Percentiles rank a stretch among this genome's conserved stretches.
phyloP scores from a whole-genome alignment of 2,113 vertebrate genomes.

The Cynopterus brachyotis region DNA sequence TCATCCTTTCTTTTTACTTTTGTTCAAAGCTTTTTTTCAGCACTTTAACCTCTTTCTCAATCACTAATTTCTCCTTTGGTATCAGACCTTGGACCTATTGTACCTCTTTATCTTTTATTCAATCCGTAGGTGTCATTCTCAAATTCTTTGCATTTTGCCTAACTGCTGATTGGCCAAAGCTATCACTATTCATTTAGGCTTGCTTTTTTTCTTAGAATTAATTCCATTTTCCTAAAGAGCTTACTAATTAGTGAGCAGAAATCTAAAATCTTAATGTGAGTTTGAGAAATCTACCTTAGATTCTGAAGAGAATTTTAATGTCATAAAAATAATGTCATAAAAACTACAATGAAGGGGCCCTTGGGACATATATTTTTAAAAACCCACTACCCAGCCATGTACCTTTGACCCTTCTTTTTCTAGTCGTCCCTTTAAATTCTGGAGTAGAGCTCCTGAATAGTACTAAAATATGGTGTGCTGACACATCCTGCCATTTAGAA shows the following conservation, averaged over 20 bases:
- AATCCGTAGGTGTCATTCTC: not conserved
- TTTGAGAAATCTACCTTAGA: constrained; percentile 19
- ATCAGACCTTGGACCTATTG: not conserved
- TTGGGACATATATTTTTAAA: not conserved
- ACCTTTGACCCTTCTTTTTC: constrained; percentile 25
- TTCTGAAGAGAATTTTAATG: not conserved
- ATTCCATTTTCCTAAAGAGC: not conserved
- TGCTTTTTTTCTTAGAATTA: constrained; percentile 5
- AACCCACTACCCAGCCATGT: not conserved
- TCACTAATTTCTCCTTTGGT: constrained; percentile 31
- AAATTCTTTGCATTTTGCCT: constrained; percentile 13
- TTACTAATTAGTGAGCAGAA: not conserved
- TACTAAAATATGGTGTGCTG: not conserved
- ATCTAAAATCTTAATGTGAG: constrained; percentile 12
- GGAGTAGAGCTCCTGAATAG: not conserved
- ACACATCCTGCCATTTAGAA: constrained; percentile 9
- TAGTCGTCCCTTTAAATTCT: not conserved
- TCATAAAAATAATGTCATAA: constrained; percentile 37
- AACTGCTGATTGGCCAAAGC: not conserved
- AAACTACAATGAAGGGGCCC: not conserved
- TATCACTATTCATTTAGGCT: not conserved
- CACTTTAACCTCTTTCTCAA: constrained; percentile 2
- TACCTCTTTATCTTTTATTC: not conserved
- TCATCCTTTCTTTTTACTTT: constrained; percentile 20
- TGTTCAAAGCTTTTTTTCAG: not conserved